phyloP scores from a whole-genome alignment of 2,888 invertebrate species.

The Lochmaea capreae region DNA sequence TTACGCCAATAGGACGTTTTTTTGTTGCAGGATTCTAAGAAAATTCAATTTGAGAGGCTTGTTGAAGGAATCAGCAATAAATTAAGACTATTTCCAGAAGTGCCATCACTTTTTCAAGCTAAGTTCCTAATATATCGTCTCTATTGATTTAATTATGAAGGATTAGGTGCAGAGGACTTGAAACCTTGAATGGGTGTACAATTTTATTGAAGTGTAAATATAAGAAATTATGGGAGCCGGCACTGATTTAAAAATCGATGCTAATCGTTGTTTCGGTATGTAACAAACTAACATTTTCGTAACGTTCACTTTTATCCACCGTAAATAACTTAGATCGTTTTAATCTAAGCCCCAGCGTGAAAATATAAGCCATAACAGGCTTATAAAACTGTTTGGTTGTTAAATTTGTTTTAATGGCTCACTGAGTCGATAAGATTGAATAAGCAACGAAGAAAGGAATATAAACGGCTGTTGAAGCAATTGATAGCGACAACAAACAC shows the following conservation, averaged over 20 bases:
- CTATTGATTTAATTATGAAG: too few species aligned
- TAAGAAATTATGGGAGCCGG: not conserved
- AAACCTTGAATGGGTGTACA: too few species aligned
- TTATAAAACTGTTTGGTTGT: conserved; percentile 50
- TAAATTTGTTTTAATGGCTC: conserved; percentile 50
- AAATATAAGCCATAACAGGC: conserved; percentile 46
- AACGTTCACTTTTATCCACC: conserved; percentile 35
- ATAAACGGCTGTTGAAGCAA: conserved; percentile 39
- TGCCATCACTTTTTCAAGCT: too few species aligned
- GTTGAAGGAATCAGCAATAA: too few species aligned
- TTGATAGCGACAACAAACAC: conserved; percentile 35
- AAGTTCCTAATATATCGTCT: too few species aligned
- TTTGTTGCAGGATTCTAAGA: too few species aligned
- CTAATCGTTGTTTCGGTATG: conserved; percentile 25
- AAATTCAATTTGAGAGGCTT: too few species aligned
- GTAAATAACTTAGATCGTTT: conserved; percentile 37
- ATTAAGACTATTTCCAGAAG: too few species aligned
- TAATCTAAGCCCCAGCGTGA: conserved; percentile 43
- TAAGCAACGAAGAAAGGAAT: conserved; percentile 40
- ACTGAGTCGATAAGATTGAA: conserved; percentile 44
- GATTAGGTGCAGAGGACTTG: too few species aligned
- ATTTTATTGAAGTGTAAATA: too few species aligned
- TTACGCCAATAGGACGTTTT: too few species aligned
- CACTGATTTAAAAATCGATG: conserved; percentile 1
- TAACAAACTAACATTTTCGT: conserved; percentile 26